Base-by-base conservation (phyloP, 1,140 invertebrate species). In the Rhagoletis zephyria region DNA sequence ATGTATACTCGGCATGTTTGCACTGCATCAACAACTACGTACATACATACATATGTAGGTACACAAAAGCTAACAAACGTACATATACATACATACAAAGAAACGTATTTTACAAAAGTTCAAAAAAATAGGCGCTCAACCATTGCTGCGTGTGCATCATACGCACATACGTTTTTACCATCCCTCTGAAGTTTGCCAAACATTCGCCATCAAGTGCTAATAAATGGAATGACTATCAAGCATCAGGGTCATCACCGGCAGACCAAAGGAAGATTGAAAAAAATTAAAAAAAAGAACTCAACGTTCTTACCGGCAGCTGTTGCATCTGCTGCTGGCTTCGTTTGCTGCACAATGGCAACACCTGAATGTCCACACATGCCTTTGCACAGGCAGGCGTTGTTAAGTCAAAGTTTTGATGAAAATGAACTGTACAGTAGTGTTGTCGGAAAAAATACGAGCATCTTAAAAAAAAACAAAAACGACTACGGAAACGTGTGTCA, bases 191-290 rank as follows among this genome's bases (percentile, higher is more conserved):
- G 42, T 81, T 81, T 81, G 74, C 42, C 9, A 56, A 81, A 56
- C 16, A 81, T 45, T 81, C 74, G 45, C n/a, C 48, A 56, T 56
- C 74, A 56, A 81, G 74, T 56, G 74, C 48, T 81, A 56, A 81
- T 81, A 81, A 81, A 81, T 81, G 19, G 74, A 81, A 81, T 81
- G 74, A 59, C 74, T 81, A 81, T 59, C 74, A 81, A 81, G 74
- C 45, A 56, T 16, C 48, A 19, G 74, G 74, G 74, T 59, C 48
- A 81, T 56, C 74, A 81, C 51, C 48, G 19, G 74, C 19, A 81
- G 51, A 48, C 74, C 74, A 81, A 51, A 42, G 56, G 10, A n/a
- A 56, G 45, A 30, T 30, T 30, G 30, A 30, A 30, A 30, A 30
- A 30, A 30, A 0, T 30, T 19, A 56, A 56, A 6, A 81, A 12